Percentiles rank a stretch among this genome's conserved stretches.
phyloP scores from a whole-genome alignment of 2,113 vertebrate genomes.

The Pavo muticus region DNA sequence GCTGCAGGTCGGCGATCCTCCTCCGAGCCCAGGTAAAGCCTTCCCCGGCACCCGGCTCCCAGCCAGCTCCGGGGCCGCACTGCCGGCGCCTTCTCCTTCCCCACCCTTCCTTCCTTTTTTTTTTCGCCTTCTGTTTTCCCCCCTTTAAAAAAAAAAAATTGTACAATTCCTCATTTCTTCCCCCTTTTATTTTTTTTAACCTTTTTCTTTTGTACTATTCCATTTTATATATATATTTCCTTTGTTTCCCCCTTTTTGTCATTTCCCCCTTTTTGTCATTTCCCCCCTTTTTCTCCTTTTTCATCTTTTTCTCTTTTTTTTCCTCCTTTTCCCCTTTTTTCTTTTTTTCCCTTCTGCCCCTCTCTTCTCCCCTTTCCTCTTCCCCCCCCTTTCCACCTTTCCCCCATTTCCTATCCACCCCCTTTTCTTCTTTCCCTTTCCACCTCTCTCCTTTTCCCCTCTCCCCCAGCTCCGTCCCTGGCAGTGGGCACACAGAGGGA shows the following conservation, averaged over 20 bases:
- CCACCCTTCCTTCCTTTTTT: background rate
- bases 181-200: background rate
- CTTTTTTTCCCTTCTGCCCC: too few relatives aligned
- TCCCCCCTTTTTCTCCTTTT: background rate
- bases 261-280: background rate
- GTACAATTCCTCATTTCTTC: background rate
- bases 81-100: background rate
- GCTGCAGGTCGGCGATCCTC: slow-evolving; percentile 56
- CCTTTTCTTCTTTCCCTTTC: background rate
- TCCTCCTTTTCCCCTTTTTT: background rate
- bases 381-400: background rate
- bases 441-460: background rate
- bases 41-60: slow-evolving; percentile 72
- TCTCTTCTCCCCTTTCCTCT: too few relatives aligned
- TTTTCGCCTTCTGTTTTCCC: background rate
- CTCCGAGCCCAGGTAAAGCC: slow-evolving; percentile 84
- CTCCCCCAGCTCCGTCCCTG: background rate
- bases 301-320: background rate
- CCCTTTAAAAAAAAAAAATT: background rate
- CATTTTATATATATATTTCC: background rate
- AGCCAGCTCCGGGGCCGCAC: background rate
- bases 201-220: background rate
- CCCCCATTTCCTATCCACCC: background rate
- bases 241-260: background rate
- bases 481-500: slow-evolving; percentile 39